Percentiles rank a stretch among this genome's conserved stretches.
phyloP scores from a whole-genome alignment of 2,797 vertebrate species.

The Xenentodon cancila region DNA sequence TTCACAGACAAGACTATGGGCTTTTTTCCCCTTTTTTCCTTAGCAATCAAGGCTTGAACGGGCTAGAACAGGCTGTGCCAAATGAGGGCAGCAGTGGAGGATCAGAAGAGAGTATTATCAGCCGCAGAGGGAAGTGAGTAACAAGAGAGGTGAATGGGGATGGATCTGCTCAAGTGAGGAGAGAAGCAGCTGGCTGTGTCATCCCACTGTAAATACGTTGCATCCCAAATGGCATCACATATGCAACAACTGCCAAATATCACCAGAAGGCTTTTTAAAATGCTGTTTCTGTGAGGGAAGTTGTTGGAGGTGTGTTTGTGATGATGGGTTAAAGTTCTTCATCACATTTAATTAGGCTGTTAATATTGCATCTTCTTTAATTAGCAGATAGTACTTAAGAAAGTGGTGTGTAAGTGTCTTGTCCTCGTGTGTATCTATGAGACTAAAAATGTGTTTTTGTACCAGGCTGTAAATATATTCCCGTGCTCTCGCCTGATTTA shows the following conservation, averaged over 20 bases:
- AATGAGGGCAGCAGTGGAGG: conserved; percentile 35
- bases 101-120: conserved; percentile 51
- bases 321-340: too few species aligned
- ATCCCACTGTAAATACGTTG: conserved; percentile 38
- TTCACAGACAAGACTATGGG: neutral
- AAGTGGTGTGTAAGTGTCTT: too few species aligned
- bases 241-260: conserved; percentile 29
- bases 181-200: conserved; percentile 46
- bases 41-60: conserved; percentile 38
- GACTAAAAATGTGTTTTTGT: too few species aligned
- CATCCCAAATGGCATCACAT: conserved; percentile 27
- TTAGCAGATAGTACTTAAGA: too few species aligned
- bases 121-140: conserved; percentile 43
- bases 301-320: conserved; percentile 1
- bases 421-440: too few species aligned
- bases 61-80: conserved; percentile 24
- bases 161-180: conserved; percentile 51
- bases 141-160: conserved; percentile 21
- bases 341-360: too few species aligned
- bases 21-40: neutral
- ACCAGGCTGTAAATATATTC: too few species aligned
- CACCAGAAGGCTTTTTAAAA: conserved; percentile 11
- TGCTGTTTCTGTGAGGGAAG: conserved; percentile 23
- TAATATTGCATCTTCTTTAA: too few species aligned
- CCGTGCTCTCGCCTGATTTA: too few species aligned